These are phyloP conservation scores for Fundulus diaphanus DNA, from an alignment of 2,797 vertebrate species.

Conservation along the genomic window DNA sequence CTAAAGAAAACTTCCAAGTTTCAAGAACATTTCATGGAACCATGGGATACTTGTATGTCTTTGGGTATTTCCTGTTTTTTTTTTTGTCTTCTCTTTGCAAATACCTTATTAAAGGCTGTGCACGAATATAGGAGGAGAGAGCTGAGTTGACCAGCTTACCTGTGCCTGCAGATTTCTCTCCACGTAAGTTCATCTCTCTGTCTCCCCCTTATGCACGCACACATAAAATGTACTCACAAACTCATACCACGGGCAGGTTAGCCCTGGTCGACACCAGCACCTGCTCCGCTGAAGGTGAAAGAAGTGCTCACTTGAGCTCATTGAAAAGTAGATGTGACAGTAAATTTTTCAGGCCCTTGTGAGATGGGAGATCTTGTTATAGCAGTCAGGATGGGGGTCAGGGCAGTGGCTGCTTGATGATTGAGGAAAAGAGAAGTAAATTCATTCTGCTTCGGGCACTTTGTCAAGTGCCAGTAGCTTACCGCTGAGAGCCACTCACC, in stretches of 20 bases:
- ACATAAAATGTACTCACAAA: conserved; percentile 33
- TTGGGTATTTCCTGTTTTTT: background rate
- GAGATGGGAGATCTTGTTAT: conserved; percentile 99
- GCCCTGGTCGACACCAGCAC: conserved; percentile 69
- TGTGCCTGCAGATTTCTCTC: conserved; percentile 30
- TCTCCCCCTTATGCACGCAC: conserved; percentile 10
- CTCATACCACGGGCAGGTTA: conserved; percentile 52
- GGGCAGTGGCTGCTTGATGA: conserved; percentile 99
- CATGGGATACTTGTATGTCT: background rate
- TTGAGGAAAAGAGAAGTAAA: conserved; percentile 99
- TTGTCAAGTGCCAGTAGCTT: conserved; percentile 99
- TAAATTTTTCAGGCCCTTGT: conserved; percentile 95
- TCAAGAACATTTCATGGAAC: conserved; percentile 6
- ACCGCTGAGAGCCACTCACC: conserved; percentile 99
- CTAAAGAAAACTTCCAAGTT: background rate
- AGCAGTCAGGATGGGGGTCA: conserved; percentile 98
- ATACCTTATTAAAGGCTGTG: conserved; percentile 1
- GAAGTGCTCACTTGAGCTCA: conserved; percentile 94
- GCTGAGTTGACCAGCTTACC: conserved; percentile 15
- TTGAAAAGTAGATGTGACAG: conserved; percentile 95
- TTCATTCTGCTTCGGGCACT: conserved; percentile 99
- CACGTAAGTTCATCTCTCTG: conserved; percentile 23
- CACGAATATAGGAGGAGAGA: conserved; percentile 4
- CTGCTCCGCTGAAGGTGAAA: conserved; percentile 94
- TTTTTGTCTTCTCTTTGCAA: conserved; percentile 4